These are phyloP conservation scores for Ptychoptera albimana DNA, from an alignment of 2,888 invertebrate species.

Conservation along the genomic window DNA sequence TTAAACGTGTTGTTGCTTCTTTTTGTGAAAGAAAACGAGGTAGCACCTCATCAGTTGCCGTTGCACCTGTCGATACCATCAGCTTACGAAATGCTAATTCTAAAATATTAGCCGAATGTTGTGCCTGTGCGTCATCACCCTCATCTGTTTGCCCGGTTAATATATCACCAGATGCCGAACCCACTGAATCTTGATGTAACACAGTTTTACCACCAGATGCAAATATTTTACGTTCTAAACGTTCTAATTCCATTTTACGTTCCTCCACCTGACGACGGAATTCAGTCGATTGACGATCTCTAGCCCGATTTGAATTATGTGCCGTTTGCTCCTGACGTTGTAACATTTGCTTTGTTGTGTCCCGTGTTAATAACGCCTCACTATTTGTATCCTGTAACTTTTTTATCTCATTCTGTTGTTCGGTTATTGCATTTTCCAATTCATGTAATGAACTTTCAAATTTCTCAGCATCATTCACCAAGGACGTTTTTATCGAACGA, in stretches of 20 bases:
- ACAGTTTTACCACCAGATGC: slow-evolving; percentile 36
- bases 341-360: slow-evolving; percentile 49
- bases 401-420: slow-evolving; percentile 58
- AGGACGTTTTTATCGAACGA: slow-evolving; percentile 47
- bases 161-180: slow-evolving; percentile 33
- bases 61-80: slow-evolving; percentile 63
- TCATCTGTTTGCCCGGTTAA: slow-evolving; percentile 25
- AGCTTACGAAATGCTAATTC: slow-evolving; percentile 55
- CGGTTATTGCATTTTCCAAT: slow-evolving; percentile 47
- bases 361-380: slow-evolving; percentile 56
- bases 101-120: slow-evolving; percentile 29
- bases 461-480: slow-evolving; percentile 52
- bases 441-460: slow-evolving; percentile 57
- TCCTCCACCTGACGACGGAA: slow-evolving; percentile 55
- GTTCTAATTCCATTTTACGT: slow-evolving; percentile 54
- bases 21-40: slow-evolving; percentile 56
- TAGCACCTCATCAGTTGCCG: slow-evolving; percentile 56
- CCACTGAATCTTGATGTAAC: slow-evolving; percentile 41
- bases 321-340: slow-evolving; percentile 53
- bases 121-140: slow-evolving; percentile 23
- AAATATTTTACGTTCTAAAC: slow-evolving; percentile 60
- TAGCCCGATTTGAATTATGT: slow-evolving; percentile 45
- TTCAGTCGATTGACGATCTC: slow-evolving; percentile 45
- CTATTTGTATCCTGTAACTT: slow-evolving; percentile 56
- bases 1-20: slow-evolving; percentile 52